A percentile compares a stretch with the other conserved stretches of the same genome.
Evolutionary conservation across 2,113 vertebrate genomes (phyloP).

Genomic region (Kryptolebias marmoratus): DNA sequence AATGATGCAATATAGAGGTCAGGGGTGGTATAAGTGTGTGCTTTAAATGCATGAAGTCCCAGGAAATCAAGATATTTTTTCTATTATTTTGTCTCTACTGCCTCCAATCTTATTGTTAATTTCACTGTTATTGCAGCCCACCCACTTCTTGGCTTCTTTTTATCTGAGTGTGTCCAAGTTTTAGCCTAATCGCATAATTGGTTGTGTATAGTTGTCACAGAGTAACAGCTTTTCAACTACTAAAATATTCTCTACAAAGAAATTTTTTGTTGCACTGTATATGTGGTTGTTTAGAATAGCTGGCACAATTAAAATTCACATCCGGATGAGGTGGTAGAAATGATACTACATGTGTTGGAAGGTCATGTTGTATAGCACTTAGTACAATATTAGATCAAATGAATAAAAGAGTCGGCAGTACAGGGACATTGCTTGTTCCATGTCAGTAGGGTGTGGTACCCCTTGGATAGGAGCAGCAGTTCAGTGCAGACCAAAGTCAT

Average conservation of each 20-base stretch:
- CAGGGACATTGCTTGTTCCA: no score
- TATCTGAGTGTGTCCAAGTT: neutral
- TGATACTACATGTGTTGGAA: no score
- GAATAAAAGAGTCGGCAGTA: neutral
- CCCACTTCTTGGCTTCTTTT: constrained; percentile 26
- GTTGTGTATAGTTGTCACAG: constrained; percentile 4
- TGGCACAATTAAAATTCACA: neutral
- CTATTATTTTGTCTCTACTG: constrained; percentile 40
- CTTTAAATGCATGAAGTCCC: constrained; percentile 78
- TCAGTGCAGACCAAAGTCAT: no score
- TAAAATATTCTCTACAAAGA: neutral
- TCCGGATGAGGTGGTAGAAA: no score
- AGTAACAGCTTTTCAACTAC: neutral
- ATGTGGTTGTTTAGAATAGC: no score
- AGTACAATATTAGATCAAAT: no score
- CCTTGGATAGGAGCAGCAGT: no score
- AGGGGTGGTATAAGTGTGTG: constrained; percentile 68
- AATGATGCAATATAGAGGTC: constrained; percentile 45
- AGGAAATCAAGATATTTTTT: constrained; percentile 45
- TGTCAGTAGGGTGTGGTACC: no score
- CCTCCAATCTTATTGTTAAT: constrained; percentile 63
- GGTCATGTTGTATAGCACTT: no score
- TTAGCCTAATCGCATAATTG: constrained; percentile 28
- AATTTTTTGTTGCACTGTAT: neutral
- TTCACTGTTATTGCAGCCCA: constrained; percentile 44